These are phyloP conservation scores for Cladopsammia gracilis DNA, from an alignment of 64 coral and sea anemone species.

Conservation along the genomic window DNA sequence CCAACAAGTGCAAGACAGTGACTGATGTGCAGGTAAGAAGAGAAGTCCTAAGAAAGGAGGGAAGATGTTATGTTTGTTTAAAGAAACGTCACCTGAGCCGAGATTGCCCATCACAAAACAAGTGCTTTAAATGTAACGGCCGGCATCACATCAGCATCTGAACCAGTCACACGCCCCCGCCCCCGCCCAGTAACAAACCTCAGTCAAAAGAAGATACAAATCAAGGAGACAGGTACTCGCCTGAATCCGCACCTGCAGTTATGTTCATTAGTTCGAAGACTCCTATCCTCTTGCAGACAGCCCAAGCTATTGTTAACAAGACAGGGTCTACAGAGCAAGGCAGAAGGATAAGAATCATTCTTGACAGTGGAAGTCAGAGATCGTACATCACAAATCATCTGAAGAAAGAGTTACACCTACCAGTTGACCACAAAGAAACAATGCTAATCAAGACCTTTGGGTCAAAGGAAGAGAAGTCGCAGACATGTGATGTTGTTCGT, in stretches of 20 bases:
- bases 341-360: not conserved
- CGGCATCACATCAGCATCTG: not conserved
- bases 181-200: no score
- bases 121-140: not conserved
- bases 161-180: not conserved
- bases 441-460: constrained; percentile 56
- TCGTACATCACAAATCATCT: not conserved
- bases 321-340: not conserved
- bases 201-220: not conserved
- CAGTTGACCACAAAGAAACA: not conserved
- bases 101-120: not conserved
- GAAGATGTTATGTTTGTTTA: constrained; percentile 14
- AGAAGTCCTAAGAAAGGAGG: not conserved
- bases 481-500: constrained; percentile 11
- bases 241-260: not conserved
- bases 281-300: not conserved
- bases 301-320: no score
- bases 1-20: not conserved
- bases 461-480: not conserved
- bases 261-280: not conserved
- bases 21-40: not conserved
- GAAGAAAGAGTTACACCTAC: not conserved
- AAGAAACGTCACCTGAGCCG: not conserved
- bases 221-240: not conserved
- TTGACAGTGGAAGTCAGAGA: constrained; percentile 3